phyloP scores from a whole-genome alignment of 2,888 invertebrate genomes.

The Trachelus iudaicus region DNA sequence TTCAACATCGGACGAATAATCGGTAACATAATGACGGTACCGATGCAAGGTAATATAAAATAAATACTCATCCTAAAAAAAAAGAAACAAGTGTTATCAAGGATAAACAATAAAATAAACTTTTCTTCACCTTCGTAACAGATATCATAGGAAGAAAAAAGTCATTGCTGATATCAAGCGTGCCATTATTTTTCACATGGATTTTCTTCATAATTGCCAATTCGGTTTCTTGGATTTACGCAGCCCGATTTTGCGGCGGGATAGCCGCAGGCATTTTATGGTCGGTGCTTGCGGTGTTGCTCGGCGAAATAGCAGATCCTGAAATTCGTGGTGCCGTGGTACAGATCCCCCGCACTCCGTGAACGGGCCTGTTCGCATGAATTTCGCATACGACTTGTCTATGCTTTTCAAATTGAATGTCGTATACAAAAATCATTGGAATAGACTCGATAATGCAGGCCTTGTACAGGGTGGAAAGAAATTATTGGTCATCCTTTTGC shows the following conservation, averaged over 20 bases:
- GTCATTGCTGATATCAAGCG: conserved; percentile 44
- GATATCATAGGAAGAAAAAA: conserved; percentile 54
- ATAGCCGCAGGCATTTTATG: conserved; percentile 56
- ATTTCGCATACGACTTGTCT: too few relatives aligned
- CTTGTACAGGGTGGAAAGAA: too few relatives aligned
- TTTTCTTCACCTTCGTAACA: conserved; percentile 19
- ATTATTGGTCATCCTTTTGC: too few relatives aligned
- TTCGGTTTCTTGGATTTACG: conserved; percentile 54
- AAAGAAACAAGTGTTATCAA: background rate
- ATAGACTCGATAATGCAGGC: too few relatives aligned
- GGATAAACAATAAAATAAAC: too few relatives aligned
- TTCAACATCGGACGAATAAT: conserved; percentile 54
- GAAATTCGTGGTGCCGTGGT: conserved; percentile 60
- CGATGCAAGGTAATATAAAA: conserved; percentile 36
- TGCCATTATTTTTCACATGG: conserved; percentile 54
- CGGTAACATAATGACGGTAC: conserved; percentile 51
- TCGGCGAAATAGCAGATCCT: conserved; percentile 60
- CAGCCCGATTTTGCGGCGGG: conserved; percentile 50
- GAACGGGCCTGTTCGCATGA: too few relatives aligned
- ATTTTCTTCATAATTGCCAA: conserved; percentile 49
- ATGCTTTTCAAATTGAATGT: too few relatives aligned
- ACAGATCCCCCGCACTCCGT: conserved; percentile 24
- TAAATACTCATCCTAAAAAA: background rate
- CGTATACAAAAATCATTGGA: too few relatives aligned
- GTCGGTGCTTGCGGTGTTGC: conserved; percentile 51